These are phyloP conservation scores for Calameuta idolon DNA, from an alignment of 2,888 invertebrate genomes.

Conservation along the genomic window DNA sequence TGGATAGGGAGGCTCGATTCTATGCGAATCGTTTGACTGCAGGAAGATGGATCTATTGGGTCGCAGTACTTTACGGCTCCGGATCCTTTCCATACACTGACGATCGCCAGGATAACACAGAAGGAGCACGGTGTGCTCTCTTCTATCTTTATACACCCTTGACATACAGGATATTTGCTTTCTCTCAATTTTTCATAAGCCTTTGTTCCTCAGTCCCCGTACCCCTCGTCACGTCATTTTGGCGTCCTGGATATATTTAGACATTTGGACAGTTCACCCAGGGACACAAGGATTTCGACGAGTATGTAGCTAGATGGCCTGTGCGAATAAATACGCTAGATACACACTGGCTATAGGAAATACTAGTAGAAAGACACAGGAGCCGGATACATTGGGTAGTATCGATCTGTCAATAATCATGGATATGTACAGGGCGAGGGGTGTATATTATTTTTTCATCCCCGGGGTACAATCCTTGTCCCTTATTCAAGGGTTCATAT, in stretches of 20 bases:
- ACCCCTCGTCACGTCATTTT: neutral
- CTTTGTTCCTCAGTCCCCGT: constrained; percentile 21
- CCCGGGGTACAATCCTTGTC: neutral
- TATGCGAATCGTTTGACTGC: constrained; percentile 21
- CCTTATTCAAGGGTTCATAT: neutral
- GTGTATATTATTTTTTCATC: neutral
- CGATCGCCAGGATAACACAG: neutral
- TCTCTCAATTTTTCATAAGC: constrained; percentile 50
- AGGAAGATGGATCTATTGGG: constrained; percentile 21
- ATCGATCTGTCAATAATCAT: neutral
- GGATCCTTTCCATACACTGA: neutral
- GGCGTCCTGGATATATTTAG: neutral
- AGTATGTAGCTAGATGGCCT: neutral
- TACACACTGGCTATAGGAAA: neutral
- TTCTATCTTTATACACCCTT: neutral
- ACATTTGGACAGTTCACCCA: neutral
- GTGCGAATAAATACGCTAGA: neutral
- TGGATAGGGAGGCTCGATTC: constrained; percentile 4
- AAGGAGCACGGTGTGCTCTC: neutral
- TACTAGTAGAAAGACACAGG: neutral
- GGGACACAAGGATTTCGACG: neutral
- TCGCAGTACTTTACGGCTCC: neutral
- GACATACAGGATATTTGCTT: constrained; percentile 41
- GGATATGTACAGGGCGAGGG: neutral
- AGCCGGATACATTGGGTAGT: neutral